These are phyloP conservation scores for Hemibagrus wyckioides DNA, from an alignment of 2,113 vertebrate genomes.

Conservation along the genomic window DNA sequence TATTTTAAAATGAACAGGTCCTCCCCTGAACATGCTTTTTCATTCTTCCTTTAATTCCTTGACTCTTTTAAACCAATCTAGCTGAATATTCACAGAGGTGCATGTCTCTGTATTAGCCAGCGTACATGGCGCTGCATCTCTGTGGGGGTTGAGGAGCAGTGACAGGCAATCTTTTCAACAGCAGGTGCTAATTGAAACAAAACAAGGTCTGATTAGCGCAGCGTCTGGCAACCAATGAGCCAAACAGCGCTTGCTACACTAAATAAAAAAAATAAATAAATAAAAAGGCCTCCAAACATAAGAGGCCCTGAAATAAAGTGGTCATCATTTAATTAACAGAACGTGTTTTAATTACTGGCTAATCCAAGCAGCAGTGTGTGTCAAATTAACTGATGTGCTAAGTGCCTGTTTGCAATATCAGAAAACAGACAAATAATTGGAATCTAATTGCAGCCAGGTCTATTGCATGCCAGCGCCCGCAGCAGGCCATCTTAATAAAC, in stretches of 20 bases:
- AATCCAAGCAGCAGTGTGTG: conserved; percentile 99
- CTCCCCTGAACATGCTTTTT: not conserved
- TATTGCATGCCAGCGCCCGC: conserved; percentile 96
- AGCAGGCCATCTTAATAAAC: conserved; percentile 99
- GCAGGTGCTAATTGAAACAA: conserved; percentile 99
- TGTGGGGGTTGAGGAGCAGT: conserved; percentile 66
- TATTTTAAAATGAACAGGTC: not conserved
- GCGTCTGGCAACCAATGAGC: conserved; percentile 99
- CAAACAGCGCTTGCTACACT: conserved; percentile 91
- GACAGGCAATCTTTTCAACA: conserved; percentile 94
- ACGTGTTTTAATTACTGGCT: conserved; percentile 99
- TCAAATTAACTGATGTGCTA: conserved; percentile 99
- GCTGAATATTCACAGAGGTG: not conserved
- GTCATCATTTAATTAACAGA: conserved; percentile 99
- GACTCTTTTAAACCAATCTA: not conserved
- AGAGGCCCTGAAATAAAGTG: conserved; percentile 99
- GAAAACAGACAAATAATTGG: conserved; percentile 99
- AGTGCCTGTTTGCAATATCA: conserved; percentile 99
- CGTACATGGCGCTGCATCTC: not conserved
- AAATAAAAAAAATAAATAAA: conserved; percentile 58
- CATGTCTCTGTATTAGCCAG: not conserved
- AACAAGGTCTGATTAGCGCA: conserved; percentile 99
- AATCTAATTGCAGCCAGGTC: conserved; percentile 99
- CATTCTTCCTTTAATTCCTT: not conserved
- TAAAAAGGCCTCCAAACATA: conserved; percentile 83